A percentile compares a stretch with the other conserved stretches of the same genome.
These are phyloP conservation scores for Galago senegalensis DNA, from an alignment of 2,797 vertebrate genomes.

Conservation along the genomic window DNA sequence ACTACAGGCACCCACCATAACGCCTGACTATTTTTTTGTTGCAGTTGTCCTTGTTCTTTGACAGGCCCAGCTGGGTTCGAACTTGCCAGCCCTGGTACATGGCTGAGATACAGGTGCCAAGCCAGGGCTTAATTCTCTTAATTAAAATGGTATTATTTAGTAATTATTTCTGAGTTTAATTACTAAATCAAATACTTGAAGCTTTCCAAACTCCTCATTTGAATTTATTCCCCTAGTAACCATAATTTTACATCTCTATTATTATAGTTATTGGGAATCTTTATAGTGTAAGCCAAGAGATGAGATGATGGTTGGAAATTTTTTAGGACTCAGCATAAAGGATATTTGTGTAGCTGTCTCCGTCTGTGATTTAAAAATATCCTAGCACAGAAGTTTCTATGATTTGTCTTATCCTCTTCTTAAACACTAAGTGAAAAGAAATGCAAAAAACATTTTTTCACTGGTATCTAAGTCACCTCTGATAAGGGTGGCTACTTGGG, in stretches of 20 bases:
- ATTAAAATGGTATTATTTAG: constrained; percentile 63
- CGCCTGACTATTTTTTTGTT: no score
- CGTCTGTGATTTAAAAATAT: constrained; percentile 29
- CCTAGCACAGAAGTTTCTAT: neutral
- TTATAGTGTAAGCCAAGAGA: neutral
- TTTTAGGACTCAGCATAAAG: constrained; percentile 20
- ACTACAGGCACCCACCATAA: no score
- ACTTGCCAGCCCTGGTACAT: no score
- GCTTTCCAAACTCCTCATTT: neutral
- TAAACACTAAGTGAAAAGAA: neutral
- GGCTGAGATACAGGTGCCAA: no score
- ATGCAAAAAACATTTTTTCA: neutral
- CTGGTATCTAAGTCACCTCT: neutral
- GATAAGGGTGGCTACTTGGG: neutral
- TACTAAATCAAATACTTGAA: constrained; percentile 41
- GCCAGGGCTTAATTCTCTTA: constrained; percentile 46
- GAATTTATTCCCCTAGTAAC: constrained; percentile 3
- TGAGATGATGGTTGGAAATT: neutral
- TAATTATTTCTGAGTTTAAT: constrained; percentile 41
- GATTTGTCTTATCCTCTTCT: neutral
- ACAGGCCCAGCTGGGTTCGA: no score
- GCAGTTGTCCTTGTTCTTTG: no score
- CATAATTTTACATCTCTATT: neutral
- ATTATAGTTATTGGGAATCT: neutral
- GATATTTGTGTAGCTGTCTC: neutral